Conservation (phyloP, 1,140 invertebrate genomes). For the Chelonus insularis region DNA sequence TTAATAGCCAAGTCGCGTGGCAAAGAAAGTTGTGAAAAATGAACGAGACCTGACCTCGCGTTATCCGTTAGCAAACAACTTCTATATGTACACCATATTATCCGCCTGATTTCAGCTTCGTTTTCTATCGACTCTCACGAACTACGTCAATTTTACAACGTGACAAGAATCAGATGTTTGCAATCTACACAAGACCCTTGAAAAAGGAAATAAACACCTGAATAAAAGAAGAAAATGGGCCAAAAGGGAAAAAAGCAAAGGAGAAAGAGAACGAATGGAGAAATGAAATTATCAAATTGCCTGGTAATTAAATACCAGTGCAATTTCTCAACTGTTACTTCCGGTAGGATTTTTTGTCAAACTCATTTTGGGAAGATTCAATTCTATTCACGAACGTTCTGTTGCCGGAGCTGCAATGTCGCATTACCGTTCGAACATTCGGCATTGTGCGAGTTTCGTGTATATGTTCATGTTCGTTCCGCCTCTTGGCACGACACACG, state of each 20-base stretch:
- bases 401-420: slow-evolving; percentile 25
- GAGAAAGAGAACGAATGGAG: too few relatives aligned
- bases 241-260: too few relatives aligned
- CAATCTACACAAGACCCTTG: too few relatives aligned
- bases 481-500: slow-evolving; percentile 24
- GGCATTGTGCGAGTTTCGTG: slow-evolving; percentile 16
- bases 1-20: slow-evolving; percentile 14
- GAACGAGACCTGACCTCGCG: slow-evolving; percentile 9
- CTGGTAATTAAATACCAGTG: too few relatives aligned
- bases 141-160: too few relatives aligned
- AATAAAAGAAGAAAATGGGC: too few relatives aligned
- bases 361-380: slow-evolving; percentile 21
- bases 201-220: too few relatives aligned
- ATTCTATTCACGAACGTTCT: slow-evolving; percentile 26
- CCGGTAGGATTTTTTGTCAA: not conserved
- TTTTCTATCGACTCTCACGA: too few relatives aligned
- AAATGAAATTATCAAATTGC: too few relatives aligned
- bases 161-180: too few relatives aligned
- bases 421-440: slow-evolving; percentile 25
- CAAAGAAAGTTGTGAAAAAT: slow-evolving; percentile 21
- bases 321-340: too few relatives aligned
- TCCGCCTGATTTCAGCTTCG: too few relatives aligned
- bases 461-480: slow-evolving; percentile 14
- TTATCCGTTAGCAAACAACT: slow-evolving; percentile 20
- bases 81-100: slow-evolving; percentile 1